Evolutionary conservation across 2,113 vertebrate species (phyloP), one percentile per base, ranked within the genome.

Genomic region (Tretioscincus oriximinensis): DNA sequence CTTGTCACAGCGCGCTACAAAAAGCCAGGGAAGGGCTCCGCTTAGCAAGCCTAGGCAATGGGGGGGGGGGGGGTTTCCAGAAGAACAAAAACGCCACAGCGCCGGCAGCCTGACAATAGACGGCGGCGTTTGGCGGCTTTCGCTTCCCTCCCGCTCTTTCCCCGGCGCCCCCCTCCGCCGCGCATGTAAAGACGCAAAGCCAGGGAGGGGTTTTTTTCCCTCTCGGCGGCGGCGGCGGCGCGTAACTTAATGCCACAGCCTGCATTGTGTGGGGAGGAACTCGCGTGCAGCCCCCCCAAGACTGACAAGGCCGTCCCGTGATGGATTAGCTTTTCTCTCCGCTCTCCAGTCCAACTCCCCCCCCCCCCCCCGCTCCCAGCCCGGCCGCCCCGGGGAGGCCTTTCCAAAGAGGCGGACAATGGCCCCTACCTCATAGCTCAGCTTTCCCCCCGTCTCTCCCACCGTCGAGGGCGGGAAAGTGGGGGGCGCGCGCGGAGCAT

Each of bases 241-340:
- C 35, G 35, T 5, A 89, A 93, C 26, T 45, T 95, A 96, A 96
- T 95, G 90, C 95, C 81, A 24, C 35, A 2, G 35, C 35, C 35
- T 41, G 93, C 90, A 88, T 97, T 97, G 96, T 97, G 96, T 96
- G 93, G 21, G 45, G 85, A 41, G 5, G 2, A 41, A 89, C 95
- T 97, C 95, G 95, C 94, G 96, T 97, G 96, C 96, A 95, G 95
- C 95, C 94, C 90, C 94, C 91, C 89, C 73, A 41, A 3, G 93
- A 93, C 68, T 91, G 96, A 95, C 95, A 96, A 80, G 87, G 85
- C 85, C 90, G 87, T 97, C 97, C 96, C 95, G 95, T 96, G 96
- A 96, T 66, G 89, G 94, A 92, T 93, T 90, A 93, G 81, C 29
- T 41, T 41, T 41, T 5, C 35, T 41, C 35, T 41, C 35, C 3